phyloP scores from a whole-genome alignment of 2,888 invertebrate genomes.

The Chironomus riparius region DNA sequence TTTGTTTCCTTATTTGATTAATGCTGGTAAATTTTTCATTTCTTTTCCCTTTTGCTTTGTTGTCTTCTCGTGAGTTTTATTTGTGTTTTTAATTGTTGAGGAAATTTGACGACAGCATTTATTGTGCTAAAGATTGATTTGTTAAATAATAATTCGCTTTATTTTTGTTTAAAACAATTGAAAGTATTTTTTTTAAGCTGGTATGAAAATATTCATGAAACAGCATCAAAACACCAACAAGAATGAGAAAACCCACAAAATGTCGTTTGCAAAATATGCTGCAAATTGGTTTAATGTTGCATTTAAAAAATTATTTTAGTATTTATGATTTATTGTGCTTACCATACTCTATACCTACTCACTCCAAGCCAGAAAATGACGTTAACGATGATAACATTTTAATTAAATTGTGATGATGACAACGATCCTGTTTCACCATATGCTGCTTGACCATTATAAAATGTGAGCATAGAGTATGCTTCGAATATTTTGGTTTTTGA shows the following conservation, averaged over 20 bases:
- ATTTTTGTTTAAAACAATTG: no score
- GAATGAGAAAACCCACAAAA: background rate
- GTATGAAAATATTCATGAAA: background rate
- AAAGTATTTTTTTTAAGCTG: no score
- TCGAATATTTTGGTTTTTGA: background rate
- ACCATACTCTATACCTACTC: background rate
- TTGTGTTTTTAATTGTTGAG: background rate
- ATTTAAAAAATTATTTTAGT: background rate
- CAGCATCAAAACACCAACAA: background rate
- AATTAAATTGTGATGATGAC: conserved; percentile 20
- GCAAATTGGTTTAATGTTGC: background rate
- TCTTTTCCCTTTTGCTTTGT: background rate
- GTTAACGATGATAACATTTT: conserved; percentile 21
- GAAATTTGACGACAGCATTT: background rate
- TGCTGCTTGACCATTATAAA: background rate
- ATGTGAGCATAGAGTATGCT: background rate
- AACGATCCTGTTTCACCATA: background rate
- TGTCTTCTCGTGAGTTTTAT: no score
- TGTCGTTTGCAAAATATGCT: conserved; percentile 8
- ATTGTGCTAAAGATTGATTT: background rate
- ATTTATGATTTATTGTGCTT: background rate
- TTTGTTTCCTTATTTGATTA: conserved; percentile 20
- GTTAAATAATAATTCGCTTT: background rate
- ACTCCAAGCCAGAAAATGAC: background rate
- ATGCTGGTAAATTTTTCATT: conserved; percentile 16